Base-by-base conservation (phyloP, 2,797 vertebrate genomes). In the Gymnoscopelus braueri region DNA sequence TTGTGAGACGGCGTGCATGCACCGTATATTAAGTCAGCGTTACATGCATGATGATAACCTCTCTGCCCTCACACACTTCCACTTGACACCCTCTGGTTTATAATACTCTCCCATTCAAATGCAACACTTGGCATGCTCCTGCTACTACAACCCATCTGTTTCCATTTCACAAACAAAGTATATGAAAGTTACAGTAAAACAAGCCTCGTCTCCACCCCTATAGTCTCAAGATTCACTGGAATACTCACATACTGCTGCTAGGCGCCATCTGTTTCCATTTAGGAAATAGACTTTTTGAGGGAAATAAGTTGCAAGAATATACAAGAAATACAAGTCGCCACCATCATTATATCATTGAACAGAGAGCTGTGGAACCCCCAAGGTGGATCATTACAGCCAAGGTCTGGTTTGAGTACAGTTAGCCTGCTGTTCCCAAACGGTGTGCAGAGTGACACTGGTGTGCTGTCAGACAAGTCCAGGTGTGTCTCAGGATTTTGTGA, bases 41-140 rank as follows among this genome's bases (percentile, higher is more conserved):
- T 74, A 81, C 74, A 72, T 52, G 77, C 47, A 60, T 77, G 81
- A 85, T 83, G 80, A 75, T 82, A 80, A 84, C 84, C 78, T 65
- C 78, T 69, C 66, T 80, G 77, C 72, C 67, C 80, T 73, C 54
- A 81, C 71, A 59, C 53, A 74, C 69, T 66, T 68, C 48, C 57
- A 65, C 78, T 29, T 60, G 63, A 63, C 51, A 59, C 70, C 67
- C 68, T 72, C 6, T 10, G 39, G 39, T 8, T 39, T 44, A 44
- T 78, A 11, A 75, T 66, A 64, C 58, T 69, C 75, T 51, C 67
- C 69, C 67, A 66, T 44, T 15, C 9, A 63, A 63, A 65, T 73
- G 51, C 63, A 63, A 71, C 64, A 57, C 39, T 80, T 69, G 75
- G 56, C 58, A 65, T 64, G 49, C 58, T 35, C 60, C 12, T 61